These are phyloP conservation scores for Eutolmus rufibarbis DNA, from an alignment of 2,888 invertebrate species.

Conservation along the genomic window DNA sequence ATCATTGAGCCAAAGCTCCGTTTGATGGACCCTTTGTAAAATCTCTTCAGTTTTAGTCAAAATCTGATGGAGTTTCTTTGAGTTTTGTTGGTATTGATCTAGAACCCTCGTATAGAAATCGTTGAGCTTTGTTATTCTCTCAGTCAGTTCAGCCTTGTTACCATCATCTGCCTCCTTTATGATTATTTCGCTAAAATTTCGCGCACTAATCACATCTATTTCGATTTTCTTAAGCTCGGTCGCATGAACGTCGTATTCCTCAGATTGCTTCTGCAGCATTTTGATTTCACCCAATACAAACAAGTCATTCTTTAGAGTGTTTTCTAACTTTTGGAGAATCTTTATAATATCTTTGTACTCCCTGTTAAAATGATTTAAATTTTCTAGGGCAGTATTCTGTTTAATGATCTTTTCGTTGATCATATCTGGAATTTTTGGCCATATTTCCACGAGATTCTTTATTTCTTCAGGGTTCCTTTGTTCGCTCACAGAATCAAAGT, in stretches of 20 bases:
- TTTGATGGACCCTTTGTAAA: constrained; percentile 55
- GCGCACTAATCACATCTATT: constrained; percentile 62
- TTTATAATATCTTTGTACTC: constrained; percentile 57
- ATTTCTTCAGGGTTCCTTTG: constrained; percentile 50
- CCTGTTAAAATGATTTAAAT: constrained; percentile 59
- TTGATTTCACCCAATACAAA: constrained; percentile 52
- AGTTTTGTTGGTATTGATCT: constrained; percentile 55
- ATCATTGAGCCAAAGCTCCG: constrained; percentile 70
- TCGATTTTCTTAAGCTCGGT: constrained; percentile 61
- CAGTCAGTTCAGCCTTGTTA: constrained; percentile 54
- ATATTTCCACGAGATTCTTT: constrained; percentile 55
- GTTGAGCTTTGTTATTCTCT: constrained; percentile 57
- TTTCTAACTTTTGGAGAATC: constrained; percentile 48
- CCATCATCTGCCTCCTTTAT: constrained; percentile 57
- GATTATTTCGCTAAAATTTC: constrained; percentile 61
- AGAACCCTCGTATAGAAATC: constrained; percentile 57
- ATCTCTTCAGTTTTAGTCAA: constrained; percentile 57
- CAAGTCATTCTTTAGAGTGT: constrained; percentile 47
- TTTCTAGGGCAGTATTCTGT: constrained; percentile 61
- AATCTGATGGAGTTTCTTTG: constrained; percentile 55
- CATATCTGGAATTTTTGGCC: constrained; percentile 58
- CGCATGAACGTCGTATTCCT: constrained; percentile 51
- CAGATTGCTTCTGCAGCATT: constrained; percentile 46
- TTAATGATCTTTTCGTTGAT: constrained; percentile 60
- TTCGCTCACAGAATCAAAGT: constrained; percentile 52